Conservation (phyloP, 2,888 invertebrate species). For the Chrysolina haemoptera region DNA sequence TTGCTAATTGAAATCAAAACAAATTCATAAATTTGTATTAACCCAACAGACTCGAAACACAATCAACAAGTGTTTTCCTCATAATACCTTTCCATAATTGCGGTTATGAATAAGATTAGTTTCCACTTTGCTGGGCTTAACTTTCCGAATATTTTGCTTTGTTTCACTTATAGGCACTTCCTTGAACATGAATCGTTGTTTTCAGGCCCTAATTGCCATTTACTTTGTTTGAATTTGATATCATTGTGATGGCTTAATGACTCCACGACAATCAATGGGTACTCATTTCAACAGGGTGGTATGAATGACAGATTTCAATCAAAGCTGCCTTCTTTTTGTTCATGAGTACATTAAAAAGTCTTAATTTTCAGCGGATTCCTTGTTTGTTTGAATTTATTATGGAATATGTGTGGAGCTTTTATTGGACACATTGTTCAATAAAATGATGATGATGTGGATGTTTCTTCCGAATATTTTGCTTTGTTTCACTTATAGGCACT, state of each 20-base stretch:
- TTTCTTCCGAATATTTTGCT: constrained; percentile 61
- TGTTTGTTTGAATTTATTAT: no score
- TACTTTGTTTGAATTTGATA: constrained; percentile 42
- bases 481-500: constrained; percentile 57
- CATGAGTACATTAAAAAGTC: no score
- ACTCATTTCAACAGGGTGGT: background rate
- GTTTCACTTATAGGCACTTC: constrained; percentile 55
- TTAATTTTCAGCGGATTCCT: no score
- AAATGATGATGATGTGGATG: no score
- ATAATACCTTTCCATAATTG: constrained; percentile 62
- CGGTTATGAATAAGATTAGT: constrained; percentile 64
- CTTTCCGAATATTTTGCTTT: constrained; percentile 62
- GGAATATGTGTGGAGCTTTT: no score
- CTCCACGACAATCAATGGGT: constrained; percentile 21
- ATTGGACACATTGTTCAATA: no score
- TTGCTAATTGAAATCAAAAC: background rate
- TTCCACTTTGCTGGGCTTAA: constrained; percentile 62
- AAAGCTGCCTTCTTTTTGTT: background rate
- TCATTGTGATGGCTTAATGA: constrained; percentile 37
- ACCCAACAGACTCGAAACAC: constrained; percentile 31
- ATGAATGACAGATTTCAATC: background rate
- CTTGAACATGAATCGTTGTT: constrained; percentile 45
- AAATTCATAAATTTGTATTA: constrained; percentile 18
- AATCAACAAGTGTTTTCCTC: constrained; percentile 60
- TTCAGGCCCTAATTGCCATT: constrained; percentile 40